phyloP scores from a whole-genome alignment of 2,797 vertebrate genomes.

The Carcharodon carcharias region DNA sequence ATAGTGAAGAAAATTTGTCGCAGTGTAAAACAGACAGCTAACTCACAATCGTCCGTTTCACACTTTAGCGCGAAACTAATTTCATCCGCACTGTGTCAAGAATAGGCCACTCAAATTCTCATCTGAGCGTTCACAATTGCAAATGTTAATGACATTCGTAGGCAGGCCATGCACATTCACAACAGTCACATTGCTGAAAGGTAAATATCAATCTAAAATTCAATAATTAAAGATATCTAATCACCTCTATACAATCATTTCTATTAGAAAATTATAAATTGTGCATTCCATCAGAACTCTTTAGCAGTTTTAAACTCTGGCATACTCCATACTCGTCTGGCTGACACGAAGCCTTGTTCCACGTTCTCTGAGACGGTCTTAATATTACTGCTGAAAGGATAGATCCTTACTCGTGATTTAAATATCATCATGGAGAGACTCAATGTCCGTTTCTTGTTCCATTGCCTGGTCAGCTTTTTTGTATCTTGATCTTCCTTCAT shows the following conservation, averaged over 20 bases:
- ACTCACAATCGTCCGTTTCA: not conserved
- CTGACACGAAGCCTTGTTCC: constrained; percentile 62
- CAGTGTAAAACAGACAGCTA: not conserved
- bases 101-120: not conserved
- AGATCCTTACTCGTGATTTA: constrained; percentile 78
- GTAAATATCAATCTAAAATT: constrained; percentile 44
- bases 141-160: constrained; percentile 41
- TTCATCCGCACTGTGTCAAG: not conserved
- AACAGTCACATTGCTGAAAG: constrained; percentile 40
- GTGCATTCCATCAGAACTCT: constrained; percentile 48
- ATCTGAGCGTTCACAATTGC: constrained; percentile 41
- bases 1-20: not conserved
- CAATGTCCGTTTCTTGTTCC: constrained; percentile 76
- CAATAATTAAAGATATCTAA: constrained; percentile 40
- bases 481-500: constrained; percentile 79
- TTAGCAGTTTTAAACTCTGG: constrained; percentile 72
- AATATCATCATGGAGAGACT: constrained; percentile 74
- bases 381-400: constrained; percentile 79
- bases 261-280: constrained; percentile 37
- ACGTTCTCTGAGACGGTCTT: constrained; percentile 82
- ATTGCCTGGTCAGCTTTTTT: constrained; percentile 73
- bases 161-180: constrained; percentile 44
- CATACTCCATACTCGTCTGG: constrained; percentile 81
- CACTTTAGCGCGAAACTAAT: not conserved
- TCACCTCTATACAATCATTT: constrained; percentile 44